These are phyloP conservation scores for Benthosema pterotum DNA, from an alignment of 2,797 vertebrate genomes.

Conservation along the genomic window DNA sequence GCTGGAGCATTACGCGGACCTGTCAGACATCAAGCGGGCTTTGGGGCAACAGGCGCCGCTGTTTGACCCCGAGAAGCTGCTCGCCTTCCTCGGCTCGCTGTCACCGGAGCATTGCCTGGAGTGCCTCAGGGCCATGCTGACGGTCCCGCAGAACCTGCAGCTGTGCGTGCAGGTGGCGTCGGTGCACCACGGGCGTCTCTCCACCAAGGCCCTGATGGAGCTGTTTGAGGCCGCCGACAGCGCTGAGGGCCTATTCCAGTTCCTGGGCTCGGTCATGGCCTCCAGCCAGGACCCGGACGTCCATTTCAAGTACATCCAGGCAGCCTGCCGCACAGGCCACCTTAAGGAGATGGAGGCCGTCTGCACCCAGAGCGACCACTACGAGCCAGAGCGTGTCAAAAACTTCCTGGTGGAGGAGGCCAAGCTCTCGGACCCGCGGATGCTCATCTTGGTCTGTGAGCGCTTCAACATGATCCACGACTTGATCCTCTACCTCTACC, in stretches of 20 bases:
- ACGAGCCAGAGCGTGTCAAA: slow-evolving; percentile 95
- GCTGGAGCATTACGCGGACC: slow-evolving; percentile 19
- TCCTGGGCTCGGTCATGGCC: slow-evolving; percentile 97
- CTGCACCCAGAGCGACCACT: slow-evolving; percentile 96
- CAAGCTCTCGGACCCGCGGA: slow-evolving; percentile 96
- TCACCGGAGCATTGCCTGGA: slow-evolving; percentile 96
- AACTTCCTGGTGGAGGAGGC: slow-evolving; percentile 99
- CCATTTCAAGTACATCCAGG: slow-evolving; percentile 98
- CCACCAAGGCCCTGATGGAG: slow-evolving; percentile 92
- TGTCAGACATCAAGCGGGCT: slow-evolving; percentile 95
- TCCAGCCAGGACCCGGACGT: slow-evolving; percentile 97
- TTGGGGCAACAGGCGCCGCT: slow-evolving; percentile 55
- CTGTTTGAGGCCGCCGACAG: slow-evolving; percentile 98
- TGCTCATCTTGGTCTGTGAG: slow-evolving; percentile 97
- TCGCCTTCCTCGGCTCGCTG: slow-evolving; percentile 94
- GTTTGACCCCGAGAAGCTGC: slow-evolving; percentile 85
- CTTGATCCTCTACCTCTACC: slow-evolving; percentile 96
- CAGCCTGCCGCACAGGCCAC: slow-evolving; percentile 95
- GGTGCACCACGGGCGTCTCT: slow-evolving; percentile 94
- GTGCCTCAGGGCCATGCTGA: slow-evolving; percentile 94
- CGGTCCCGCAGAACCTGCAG: slow-evolving; percentile 96
- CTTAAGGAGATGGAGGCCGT: slow-evolving; percentile 98
- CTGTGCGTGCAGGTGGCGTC: slow-evolving; percentile 97
- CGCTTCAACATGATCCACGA: slow-evolving; percentile 99
- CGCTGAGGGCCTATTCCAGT: slow-evolving; percentile 98